phyloP scores from a whole-genome alignment of 2,113 vertebrate genomes.

The Empidonax alnorum region DNA sequence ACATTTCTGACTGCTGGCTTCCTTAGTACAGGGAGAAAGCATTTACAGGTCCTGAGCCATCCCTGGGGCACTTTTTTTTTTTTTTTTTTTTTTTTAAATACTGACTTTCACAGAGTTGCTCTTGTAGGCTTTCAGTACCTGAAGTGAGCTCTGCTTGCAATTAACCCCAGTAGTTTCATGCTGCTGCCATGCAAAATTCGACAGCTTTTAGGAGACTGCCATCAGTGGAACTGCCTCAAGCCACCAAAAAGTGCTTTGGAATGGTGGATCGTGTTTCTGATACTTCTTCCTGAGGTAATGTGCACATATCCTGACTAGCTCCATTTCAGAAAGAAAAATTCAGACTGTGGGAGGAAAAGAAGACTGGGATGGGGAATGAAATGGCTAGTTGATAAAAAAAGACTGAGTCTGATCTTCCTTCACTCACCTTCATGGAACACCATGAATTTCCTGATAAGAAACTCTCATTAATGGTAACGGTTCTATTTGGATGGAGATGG shows the following conservation, averaged over 20 bases:
- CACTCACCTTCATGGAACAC: neutral
- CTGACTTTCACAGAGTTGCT: neutral
- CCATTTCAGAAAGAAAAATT: neutral
- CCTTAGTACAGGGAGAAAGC: neutral
- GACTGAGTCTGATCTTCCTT: neutral
- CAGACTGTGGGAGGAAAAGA: neutral
- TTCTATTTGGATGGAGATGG: neutral
- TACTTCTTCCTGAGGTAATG: neutral
- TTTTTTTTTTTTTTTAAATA: neutral
- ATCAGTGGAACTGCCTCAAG: neutral
- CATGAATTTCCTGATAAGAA: neutral
- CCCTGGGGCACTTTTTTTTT: neutral
- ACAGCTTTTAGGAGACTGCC: neutral
- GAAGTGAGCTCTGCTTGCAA: neutral
- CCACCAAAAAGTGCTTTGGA: neutral
- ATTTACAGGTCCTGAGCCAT: neutral
- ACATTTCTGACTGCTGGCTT: neutral
- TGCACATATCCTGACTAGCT: neutral
- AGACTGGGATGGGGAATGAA: neutral
- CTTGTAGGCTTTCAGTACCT: neutral
- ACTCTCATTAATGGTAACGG: neutral
- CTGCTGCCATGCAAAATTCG: neutral
- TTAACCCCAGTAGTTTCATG: rapidly evolving
- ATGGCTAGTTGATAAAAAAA: neutral
- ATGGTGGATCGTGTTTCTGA: neutral